Evolutionary conservation across 1,140 invertebrate genomes (phyloP).

Genomic region (Venturia canescens): DNA sequence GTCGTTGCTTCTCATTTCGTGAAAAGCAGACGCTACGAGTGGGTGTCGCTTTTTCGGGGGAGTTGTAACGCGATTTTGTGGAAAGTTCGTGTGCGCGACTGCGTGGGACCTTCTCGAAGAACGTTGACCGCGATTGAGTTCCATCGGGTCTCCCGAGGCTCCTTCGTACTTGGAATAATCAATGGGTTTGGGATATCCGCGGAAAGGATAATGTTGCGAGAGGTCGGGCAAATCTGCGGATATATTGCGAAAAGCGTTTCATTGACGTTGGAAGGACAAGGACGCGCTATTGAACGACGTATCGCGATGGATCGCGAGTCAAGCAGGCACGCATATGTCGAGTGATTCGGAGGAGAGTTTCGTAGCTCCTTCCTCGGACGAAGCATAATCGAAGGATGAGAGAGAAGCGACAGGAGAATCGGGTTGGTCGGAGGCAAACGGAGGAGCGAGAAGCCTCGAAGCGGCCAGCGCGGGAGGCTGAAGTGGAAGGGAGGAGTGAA

Average conservation of each 20-base stretch:
- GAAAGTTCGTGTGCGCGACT: neutral
- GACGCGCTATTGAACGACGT: slow-evolving; percentile 34
- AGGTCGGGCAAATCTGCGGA: neutral
- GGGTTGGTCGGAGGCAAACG: slow-evolving; percentile 26
- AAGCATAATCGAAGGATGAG: slow-evolving; percentile 32
- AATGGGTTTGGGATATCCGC: neutral
- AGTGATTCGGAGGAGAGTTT: slow-evolving; percentile 47
- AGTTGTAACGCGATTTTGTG: too few relatives aligned
- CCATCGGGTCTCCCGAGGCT: neutral
- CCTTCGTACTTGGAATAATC: neutral
- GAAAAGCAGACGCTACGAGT: too few relatives aligned
- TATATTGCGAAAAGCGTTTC: neutral
- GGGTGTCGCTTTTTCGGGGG: too few relatives aligned
- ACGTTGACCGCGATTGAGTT: neutral
- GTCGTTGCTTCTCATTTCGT: too few relatives aligned
- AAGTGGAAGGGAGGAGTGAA: slow-evolving; percentile 69
- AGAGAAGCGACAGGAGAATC: neutral
- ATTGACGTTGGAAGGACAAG: neutral
- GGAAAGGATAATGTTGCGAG: neutral
- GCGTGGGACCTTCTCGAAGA: neutral
- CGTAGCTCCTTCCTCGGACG: neutral
- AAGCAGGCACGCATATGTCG: slow-evolving; percentile 55
- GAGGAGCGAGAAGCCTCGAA: slow-evolving; percentile 52
- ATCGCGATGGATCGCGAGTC: slow-evolving; percentile 66
- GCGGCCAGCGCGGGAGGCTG: slow-evolving; percentile 59